phyloP scores from a whole-genome alignment of 2,113 vertebrate genomes.

The Gallinago undulata region DNA sequence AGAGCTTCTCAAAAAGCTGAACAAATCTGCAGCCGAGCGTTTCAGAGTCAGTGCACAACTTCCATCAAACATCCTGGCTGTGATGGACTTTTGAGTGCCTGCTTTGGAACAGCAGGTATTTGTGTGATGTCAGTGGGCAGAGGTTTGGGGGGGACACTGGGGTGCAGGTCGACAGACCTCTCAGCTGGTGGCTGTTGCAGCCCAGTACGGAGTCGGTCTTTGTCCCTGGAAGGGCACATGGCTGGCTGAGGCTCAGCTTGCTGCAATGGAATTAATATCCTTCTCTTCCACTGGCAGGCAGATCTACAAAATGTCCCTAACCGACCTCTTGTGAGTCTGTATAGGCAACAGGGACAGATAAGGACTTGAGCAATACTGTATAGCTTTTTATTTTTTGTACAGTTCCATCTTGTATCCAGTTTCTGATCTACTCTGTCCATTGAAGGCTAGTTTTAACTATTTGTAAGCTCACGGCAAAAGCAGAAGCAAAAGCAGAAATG shows the following conservation, averaged over 20 bases:
- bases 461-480: not conserved
- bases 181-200: not conserved
- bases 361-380: not conserved
- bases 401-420: not conserved
- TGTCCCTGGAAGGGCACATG: not conserved
- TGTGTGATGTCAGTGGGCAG: rapidly evolving
- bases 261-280: not conserved
- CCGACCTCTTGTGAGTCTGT: not conserved
- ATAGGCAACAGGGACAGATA: not conserved
- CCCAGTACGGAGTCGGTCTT: not conserved
- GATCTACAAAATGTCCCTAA: not conserved
- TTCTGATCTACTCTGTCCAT: not conserved
- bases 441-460: not conserved
- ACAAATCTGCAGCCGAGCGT: not conserved
- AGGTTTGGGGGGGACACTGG: not conserved
- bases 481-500: not conserved
- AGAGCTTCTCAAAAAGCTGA: not conserved
- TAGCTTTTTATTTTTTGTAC: not conserved
- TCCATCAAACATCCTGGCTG: not conserved
- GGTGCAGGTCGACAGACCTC: not conserved
- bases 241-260: not conserved
- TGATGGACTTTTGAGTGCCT: not conserved
- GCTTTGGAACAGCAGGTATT: not conserved
- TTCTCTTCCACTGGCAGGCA: not conserved
- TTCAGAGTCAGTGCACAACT: not conserved